Conservation (phyloP, 2,113 vertebrate species). For the Acanthisitta chloris region DNA sequence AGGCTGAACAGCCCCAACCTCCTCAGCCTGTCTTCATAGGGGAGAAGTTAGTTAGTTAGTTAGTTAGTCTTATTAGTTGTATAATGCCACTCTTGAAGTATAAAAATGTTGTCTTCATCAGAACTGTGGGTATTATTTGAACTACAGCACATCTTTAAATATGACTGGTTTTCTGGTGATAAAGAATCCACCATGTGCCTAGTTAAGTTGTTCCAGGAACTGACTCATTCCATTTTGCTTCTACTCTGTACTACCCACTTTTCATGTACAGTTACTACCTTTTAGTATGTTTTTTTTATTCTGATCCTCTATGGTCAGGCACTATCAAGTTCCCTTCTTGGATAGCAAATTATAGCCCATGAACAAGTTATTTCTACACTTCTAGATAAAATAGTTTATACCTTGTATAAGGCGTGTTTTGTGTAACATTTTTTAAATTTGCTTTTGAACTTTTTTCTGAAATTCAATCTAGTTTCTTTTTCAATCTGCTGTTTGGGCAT, state of each 20-base stretch:
- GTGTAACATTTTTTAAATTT: not conserved
- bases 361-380: not conserved
- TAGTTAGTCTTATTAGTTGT: not conserved
- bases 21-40: too few relatives aligned
- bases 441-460: not conserved
- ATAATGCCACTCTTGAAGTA: not conserved
- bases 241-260: not conserved
- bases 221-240: not conserved
- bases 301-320: not conserved
- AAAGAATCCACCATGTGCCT: not conserved
- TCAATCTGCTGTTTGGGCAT: not conserved
- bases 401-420: not conserved
- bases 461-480: not conserved
- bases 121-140: not conserved
- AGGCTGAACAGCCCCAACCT: too few relatives aligned
- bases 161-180: not conserved
- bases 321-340: not conserved
- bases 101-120: not conserved
- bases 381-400: not conserved
- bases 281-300: not conserved
- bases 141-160: not conserved
- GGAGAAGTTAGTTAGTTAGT: too few relatives aligned
- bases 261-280: not conserved
- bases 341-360: not conserved
- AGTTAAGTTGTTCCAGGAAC: not conserved